Evolutionary conservation across 1,140 invertebrate genomes (phyloP).

Genomic region (Trinorchestia longiramus): DNA sequence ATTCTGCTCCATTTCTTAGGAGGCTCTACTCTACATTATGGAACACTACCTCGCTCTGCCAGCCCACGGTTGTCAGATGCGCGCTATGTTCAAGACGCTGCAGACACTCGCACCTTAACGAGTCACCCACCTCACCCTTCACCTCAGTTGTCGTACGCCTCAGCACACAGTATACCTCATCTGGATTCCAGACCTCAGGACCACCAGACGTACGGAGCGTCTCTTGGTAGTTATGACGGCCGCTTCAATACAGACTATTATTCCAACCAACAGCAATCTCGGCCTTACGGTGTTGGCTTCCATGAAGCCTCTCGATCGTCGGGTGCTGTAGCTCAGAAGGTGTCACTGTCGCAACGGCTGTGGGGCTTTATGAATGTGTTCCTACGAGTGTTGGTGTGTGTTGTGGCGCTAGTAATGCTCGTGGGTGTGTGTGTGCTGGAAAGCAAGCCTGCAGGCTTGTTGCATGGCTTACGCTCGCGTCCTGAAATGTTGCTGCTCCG

Average conservation of each 20-base stretch:
- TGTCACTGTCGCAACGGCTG: neutral
- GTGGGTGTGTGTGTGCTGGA: conserved; percentile 23
- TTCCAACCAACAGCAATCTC: neutral
- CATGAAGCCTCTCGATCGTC: neutral
- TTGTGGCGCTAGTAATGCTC: neutral
- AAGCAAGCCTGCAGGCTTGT: conserved; percentile 25
- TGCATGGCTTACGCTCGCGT: neutral
- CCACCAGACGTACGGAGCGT: neutral
- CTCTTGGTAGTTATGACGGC: neutral
- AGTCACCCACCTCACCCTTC: neutral
- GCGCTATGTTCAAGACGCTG: neutral
- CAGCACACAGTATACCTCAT: conserved; percentile 21
- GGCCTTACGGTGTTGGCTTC: neutral
- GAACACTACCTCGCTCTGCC: conserved; percentile 5
- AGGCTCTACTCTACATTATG: neutral
- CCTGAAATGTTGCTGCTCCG: conserved; percentile 31
- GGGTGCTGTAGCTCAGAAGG: neutral
- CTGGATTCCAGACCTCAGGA: neutral
- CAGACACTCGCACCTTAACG: neutral
- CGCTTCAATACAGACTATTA: neutral
- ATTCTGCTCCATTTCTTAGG: neutral
- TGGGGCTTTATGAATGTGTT: conserved; percentile 19
- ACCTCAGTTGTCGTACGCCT: conserved; percentile 26
- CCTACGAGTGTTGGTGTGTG: conserved; percentile 23
- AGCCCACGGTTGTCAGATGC: neutral